These are phyloP conservation scores for Pseudotriccus pelzelni DNA, from an alignment of 2,797 vertebrate genomes.

Conservation along the genomic window DNA sequence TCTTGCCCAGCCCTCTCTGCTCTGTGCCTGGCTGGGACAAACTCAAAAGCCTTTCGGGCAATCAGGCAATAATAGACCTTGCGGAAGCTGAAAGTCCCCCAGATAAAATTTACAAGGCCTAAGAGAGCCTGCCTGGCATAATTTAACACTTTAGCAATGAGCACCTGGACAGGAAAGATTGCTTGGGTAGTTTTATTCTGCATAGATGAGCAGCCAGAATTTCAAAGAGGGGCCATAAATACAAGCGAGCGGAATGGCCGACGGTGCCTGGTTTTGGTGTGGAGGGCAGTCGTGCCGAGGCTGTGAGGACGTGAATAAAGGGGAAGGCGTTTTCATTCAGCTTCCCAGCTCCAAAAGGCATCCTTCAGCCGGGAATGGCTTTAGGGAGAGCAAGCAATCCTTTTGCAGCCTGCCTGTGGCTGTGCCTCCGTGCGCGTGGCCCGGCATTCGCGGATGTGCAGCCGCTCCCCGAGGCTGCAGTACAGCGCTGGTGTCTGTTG, in stretches of 20 bases:
- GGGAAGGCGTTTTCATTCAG: neutral
- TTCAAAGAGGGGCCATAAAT: slow-evolving; percentile 52
- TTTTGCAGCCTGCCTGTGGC: neutral
- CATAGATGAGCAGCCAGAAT: slow-evolving; percentile 31
- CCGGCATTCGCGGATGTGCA: neutral
- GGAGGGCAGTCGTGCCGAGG: neutral
- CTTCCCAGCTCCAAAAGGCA: neutral
- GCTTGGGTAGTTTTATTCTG: slow-evolving; percentile 36
- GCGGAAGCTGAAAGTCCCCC: slow-evolving; percentile 2
- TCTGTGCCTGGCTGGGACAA: neutral
- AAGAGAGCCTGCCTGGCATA: neutral
- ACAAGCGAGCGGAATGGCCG: neutral
- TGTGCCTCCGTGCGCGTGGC: neutral
- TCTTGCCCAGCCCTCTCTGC: neutral
- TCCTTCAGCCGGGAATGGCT: neutral
- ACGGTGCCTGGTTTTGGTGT: neutral
- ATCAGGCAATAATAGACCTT: slow-evolving; percentile 14
- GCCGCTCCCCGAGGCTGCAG: neutral
- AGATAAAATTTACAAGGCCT: slow-evolving; percentile 21
- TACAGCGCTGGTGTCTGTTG: neutral
- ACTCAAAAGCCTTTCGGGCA: neutral
- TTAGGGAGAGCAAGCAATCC: neutral
- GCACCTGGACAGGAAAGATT: slow-evolving; percentile 4
- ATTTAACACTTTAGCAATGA: slow-evolving; percentile 18
- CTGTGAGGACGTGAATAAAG: neutral